phyloP scores from a whole-genome alignment of 2,113 vertebrate species.

The Nestor notabilis region DNA sequence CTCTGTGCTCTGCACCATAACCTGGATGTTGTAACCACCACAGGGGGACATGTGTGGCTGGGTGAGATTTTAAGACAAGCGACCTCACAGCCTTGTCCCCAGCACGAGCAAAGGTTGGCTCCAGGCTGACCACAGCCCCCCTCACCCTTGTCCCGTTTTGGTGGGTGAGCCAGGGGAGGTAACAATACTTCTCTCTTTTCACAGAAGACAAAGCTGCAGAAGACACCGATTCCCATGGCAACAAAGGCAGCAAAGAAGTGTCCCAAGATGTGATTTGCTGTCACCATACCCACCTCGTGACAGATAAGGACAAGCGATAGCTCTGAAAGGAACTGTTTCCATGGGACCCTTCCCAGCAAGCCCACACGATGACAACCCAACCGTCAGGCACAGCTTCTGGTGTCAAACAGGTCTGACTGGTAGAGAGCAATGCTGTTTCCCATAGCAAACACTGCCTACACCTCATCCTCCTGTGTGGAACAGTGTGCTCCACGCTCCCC shows the following conservation, averaged over 20 bases:
- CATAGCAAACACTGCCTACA: background rate
- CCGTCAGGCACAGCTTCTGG: background rate
- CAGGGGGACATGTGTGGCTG: fast-evolving
- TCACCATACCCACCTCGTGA: background rate
- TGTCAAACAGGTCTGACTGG: background rate
- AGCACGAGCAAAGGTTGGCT: fast-evolving
- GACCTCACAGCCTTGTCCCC: background rate
- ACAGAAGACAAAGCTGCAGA: conserved; percentile 7
- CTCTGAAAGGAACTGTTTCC: conserved; percentile 52
- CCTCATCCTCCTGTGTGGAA: background rate
- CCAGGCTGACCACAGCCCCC: background rate
- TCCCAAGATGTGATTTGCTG: conserved; percentile 62
- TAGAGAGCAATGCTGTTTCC: background rate
- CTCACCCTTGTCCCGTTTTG: background rate
- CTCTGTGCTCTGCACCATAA: background rate
- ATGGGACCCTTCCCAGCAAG: conserved; percentile 7
- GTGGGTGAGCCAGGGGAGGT: background rate
- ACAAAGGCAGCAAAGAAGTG: conserved; percentile 41
- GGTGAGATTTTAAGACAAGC: background rate
- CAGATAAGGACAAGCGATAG: conserved; percentile 22
- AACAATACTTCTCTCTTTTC: background rate
- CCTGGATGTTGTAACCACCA: fast-evolving
- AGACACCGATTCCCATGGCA: conserved; percentile 35
- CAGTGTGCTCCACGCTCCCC: background rate
- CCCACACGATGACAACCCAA: background rate